These are phyloP conservation scores for Tamias sibiricus DNA, from an alignment of 2,113 vertebrate species.

Conservation along the genomic window DNA sequence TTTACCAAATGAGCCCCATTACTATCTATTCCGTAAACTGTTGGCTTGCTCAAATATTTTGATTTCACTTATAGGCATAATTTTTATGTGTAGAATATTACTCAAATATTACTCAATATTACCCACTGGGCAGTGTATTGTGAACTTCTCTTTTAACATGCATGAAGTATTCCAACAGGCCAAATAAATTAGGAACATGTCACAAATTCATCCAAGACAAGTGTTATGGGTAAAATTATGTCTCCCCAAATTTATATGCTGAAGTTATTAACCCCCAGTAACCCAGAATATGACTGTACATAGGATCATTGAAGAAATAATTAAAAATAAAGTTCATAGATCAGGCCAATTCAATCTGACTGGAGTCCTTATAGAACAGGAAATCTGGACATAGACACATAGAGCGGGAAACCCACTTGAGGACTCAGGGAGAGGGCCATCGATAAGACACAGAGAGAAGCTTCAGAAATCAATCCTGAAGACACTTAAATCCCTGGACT, in stretches of 20 bases:
- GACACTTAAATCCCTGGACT: background rate
- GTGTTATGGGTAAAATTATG: background rate
- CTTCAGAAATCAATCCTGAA: background rate
- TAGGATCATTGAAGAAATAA: background rate
- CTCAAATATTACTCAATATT: too few species aligned
- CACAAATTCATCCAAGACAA: background rate
- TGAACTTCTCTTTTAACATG: background rate
- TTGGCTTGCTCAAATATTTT: background rate
- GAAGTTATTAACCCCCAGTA: background rate
- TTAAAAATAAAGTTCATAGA: background rate
- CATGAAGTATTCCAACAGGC: background rate
- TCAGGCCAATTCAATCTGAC: background rate
- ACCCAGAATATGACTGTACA: background rate
- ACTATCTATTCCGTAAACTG: background rate
- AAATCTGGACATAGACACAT: background rate
- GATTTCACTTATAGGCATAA: background rate
- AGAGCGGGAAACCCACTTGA: background rate
- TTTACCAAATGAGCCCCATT: background rate
- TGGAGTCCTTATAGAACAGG: background rate
- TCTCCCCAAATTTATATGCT: background rate
- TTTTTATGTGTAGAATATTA: conserved; percentile 1
- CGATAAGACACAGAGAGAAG: background rate
- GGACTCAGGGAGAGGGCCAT: background rate
- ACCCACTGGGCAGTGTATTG: too few species aligned
- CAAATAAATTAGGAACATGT: conserved; percentile 37